These are phyloP conservation scores for Caenorhabditis elegans DNA, from an alignment of 1,140 invertebrate species.

Conservation along the genomic window DNA sequence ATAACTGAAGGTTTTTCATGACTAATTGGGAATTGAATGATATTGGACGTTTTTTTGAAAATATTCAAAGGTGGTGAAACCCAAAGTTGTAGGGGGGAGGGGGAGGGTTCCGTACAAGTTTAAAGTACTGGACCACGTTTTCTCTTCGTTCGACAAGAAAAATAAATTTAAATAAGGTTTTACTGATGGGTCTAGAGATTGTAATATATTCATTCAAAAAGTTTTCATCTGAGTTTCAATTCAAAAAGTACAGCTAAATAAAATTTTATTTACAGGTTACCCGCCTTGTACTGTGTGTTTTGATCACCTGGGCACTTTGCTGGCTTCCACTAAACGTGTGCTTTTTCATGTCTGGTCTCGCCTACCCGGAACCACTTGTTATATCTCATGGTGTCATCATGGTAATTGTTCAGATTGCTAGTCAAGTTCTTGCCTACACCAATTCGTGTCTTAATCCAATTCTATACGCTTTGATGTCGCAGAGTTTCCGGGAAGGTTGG, in stretches of 20 bases:
- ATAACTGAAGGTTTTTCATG: no score
- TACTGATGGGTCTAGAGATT: no score
- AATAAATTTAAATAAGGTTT: no score
- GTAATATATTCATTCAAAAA: no score
- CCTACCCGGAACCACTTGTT: constrained; percentile 63
- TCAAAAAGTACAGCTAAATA: not conserved
- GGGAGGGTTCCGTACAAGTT: no score
- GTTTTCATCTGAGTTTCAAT: not conserved
- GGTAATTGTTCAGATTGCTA: constrained; percentile 62
- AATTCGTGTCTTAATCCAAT: constrained; percentile 93
- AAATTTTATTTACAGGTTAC: constrained; percentile 78
- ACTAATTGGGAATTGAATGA: no score
- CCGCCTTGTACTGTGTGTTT: constrained; percentile 87
- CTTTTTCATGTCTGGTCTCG: constrained; percentile 67
- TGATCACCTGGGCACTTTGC: constrained; percentile 89
- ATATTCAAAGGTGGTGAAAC: no score
- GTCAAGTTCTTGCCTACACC: constrained; percentile 78
- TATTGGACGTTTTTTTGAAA: no score
- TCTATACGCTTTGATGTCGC: constrained; percentile 76
- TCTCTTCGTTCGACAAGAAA: no score
- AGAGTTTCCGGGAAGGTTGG: constrained; percentile 62
- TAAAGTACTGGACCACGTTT: no score
- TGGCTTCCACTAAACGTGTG: constrained; percentile 87
- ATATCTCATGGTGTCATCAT: constrained; percentile 57
- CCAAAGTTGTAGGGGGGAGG: no score